A percentile compares a stretch with the other conserved stretches of the same genome.
These are phyloP conservation scores for Diachasma alloeum DNA, from an alignment of 1,140 invertebrate genomes.

Conservation along the genomic window DNA sequence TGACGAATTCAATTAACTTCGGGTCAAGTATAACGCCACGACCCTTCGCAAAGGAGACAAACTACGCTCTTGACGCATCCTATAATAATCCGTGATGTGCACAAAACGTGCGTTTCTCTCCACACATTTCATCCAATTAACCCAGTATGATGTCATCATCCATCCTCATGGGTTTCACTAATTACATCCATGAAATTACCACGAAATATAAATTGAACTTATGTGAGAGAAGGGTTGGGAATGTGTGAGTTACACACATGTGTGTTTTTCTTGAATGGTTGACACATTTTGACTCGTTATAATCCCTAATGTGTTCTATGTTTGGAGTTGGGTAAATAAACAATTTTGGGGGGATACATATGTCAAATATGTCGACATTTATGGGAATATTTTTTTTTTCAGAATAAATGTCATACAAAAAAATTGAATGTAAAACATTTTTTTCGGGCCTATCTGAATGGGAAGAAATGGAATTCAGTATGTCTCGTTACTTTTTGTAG, in stretches of 20 bases:
- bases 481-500: no score
- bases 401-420: not conserved
- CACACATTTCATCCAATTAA: conserved; percentile 34
- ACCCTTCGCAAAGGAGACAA: conserved; percentile 10
- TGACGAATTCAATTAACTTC: conserved; percentile 30
- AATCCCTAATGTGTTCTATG: conserved; percentile 23
- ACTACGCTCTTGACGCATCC: not conserved
- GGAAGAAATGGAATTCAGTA: no score
- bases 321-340: conserved; percentile 16
- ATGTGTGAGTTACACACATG: not conserved
- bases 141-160: conserved; percentile 32
- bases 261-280: not conserved
- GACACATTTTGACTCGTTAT: conserved; percentile 17
- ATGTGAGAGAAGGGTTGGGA: not conserved
- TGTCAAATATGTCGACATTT: not conserved
- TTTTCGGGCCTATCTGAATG: not conserved
- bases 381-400: not conserved
- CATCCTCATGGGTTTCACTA: conserved; percentile 8
- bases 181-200: conserved; percentile 33
- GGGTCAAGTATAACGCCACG: conserved; percentile 35
- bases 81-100: conserved; percentile 1
- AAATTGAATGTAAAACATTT: not conserved
- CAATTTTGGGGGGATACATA: not conserved
- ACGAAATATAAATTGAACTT: conserved; percentile 26
- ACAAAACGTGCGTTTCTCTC: conserved; percentile 20